Evolutionary conservation across 2,113 vertebrate genomes (phyloP), one percentile per base, ranked within the genome.

Genomic region (Xyliphius kryptos): DNA sequence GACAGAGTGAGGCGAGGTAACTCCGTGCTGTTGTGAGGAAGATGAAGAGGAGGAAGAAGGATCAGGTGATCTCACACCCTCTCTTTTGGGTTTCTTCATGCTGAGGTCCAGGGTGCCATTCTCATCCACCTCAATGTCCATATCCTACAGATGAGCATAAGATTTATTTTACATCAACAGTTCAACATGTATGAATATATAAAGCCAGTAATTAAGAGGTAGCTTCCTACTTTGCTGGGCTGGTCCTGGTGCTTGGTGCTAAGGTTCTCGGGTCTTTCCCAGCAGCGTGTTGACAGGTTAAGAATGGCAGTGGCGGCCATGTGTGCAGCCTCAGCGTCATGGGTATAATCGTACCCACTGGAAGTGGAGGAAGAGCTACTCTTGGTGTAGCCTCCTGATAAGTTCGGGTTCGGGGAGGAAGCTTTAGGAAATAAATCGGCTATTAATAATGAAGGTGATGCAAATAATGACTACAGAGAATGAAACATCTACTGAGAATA

Each of bases 71-170:
- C 87, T 89, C 75, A 91, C 66, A 1, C 85, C 89, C 5, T 96
- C 94, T 40, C 85, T 85, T 62, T 89, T 92, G 63, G 87, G 86
- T 37, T 92, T 97, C 81, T 91, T 95, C 90, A 98, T 97, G 78
- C 96, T 99, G 73, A 99, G 84, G 76, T 99, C 95, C 78, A 99
- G 81, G 13, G 96, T 98, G 48, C 96, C 96, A 0, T 99, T 97
- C 72, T 98, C 96, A 63, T 99, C 96, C 70, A 99, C 95, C 69
- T 97, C 93, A 0, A 98, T 97, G 71, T 93, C 93, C 36, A 82
- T 82, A 47, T 91, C 85, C 96, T 97, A 70, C 15, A 32, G 7
- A 32, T 5, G 26, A 32, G 26, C 26, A 32, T n/a, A n/a, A n/a
- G n/a, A n/a, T n/a, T n/a, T n/a, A n/a, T n/a, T n/a, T n/a, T n/a